Percentiles rank a stretch among this genome's conserved stretches.
Conservation (phyloP, 2,113 vertebrate species). For the Clupea harengus region DNA sequence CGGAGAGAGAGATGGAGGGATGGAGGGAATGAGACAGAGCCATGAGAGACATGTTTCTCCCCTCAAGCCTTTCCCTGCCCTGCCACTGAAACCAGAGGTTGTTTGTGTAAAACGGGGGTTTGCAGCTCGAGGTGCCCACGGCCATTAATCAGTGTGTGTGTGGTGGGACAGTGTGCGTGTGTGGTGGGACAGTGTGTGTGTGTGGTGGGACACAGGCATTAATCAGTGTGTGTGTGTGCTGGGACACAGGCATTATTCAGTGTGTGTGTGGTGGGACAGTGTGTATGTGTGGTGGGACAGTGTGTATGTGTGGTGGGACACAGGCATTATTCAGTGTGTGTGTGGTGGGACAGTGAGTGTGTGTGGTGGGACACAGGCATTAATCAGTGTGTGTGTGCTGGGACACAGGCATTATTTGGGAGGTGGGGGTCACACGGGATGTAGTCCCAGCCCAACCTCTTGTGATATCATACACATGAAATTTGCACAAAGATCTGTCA, state of each 20-base stretch:
- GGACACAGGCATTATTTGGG: background rate
- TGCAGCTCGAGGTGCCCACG: slow-evolving; percentile 57
- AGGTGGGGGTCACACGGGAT: background rate
- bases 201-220: background rate
- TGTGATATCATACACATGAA: background rate
- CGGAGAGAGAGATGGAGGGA: slow-evolving; percentile 46
- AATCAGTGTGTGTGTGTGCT: background rate
- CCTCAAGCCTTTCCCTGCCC: slow-evolving; percentile 55
- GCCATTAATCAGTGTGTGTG: slow-evolving; percentile 55
- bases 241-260: background rate
- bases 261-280: background rate
- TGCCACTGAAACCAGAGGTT: slow-evolving; percentile 60
- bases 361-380: slow-evolving; percentile 47
- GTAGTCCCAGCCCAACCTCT: background rate
- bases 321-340: background rate
- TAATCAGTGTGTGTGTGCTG: slow-evolving; percentile 40
- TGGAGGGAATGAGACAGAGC: slow-evolving; percentile 65
- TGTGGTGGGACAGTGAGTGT: background rate
- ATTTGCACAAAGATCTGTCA: background rate
- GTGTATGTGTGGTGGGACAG: too few species aligned
- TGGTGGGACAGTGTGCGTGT: background rate
- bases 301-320: background rate
- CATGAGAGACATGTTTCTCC: slow-evolving; percentile 65
- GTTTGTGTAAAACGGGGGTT: slow-evolving; percentile 66
- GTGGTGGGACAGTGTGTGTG: too few species aligned